Base-by-base conservation (phyloP, 2,888 invertebrate species). In the Pterostichus madidus region DNA sequence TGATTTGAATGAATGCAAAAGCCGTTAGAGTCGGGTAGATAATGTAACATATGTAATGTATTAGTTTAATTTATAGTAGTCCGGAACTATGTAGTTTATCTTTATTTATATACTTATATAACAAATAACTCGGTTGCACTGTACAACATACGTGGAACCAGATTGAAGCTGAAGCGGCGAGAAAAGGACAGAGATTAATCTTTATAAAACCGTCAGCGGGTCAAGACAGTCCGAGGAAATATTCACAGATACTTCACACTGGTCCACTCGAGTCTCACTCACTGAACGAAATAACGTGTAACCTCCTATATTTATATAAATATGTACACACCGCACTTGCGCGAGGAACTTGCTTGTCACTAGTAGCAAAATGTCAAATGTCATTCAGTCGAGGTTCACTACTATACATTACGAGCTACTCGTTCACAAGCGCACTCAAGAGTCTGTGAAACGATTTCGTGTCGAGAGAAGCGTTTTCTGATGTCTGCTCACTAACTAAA, bases 101-200 rank as follows among this genome's bases (percentile, higher is more conserved):
- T 80, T 59, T 81, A 71, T 53, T 81, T 81, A 81, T 80, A 56
- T 73, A 80, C 71, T 73, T 80, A 80, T 80, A 73, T 71, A 80
- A 80, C 80, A 80, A 82, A 83, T 83, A 83, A 83, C 83, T 84
- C 84, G 85, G 83, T 83, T 84, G 83, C 84, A 79, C 82, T 83
- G 83, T 84, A 84, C 81, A 84, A 83, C 79, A 79, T 39, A 39
- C 81, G 84, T 84, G 84, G 84, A 83, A 80, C 83, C 84, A 77
- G 84, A 79, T 84, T 83, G 76, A 84, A 85, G 85, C 85, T 83
- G 68, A 85, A 84, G 84, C 84, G 83, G 85, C 84, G 84, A 39
- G 39, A 83, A 84, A 85, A 83, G 85, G 84, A 83, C 80, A 85
- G 83, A 84, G 85, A 84, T 61, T 61, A 39, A 53, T 53, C 31